Evolutionary conservation across 2,113 vertebrate species (phyloP), one percentile per base, ranked within the genome.

Genomic region (Atractosteus spatula): DNA sequence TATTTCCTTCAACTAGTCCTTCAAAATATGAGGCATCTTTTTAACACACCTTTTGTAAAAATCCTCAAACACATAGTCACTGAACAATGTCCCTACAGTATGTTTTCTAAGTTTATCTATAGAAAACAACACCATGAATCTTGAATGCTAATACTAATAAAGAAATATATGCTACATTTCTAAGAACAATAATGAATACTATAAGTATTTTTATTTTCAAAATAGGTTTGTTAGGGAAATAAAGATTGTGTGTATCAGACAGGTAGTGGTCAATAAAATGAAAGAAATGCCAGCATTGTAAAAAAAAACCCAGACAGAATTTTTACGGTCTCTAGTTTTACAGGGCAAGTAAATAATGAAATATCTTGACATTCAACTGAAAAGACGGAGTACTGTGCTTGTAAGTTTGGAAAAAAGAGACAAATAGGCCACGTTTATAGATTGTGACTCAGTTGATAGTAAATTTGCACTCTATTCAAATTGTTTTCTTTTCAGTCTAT

Each of bases 311-410:
- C 55, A 69, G 56, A 54, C 71, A 73, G 63, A 71, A 59, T 43
- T 69, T 68, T 77, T 68, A 71, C 75, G 68, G 45, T 73, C 67
- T 55, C 73, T 73, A 16, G 44, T 80, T 77, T 76, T 74, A 70
- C 54, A 12, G 76, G 69, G 62, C 62, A 66, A 61, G 66, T 80
- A 78, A 80, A 73, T 80, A 80, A 82, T 75, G 76, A 73, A 76
- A 73, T 66, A 64, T 70, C 51, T 72, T 66, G 56, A 51, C 70
- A 74, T 65, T 77, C 76, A 77, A 71, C 72, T 57, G 47, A 59
- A 72, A 76, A 71, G 55, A 69, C 16, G 3, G 11, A n/a, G 55
- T 12, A 16, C 74, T 74, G 65, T 57, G 68, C 61, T 29, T 17
- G 55, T 11, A 66, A 65, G 16, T 13, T 62, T 56, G 55, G 54